Evolutionary conservation across 2,113 vertebrate species (phyloP), one percentile per base, ranked within the genome.

Genomic region (Lagopus muta): DNA sequence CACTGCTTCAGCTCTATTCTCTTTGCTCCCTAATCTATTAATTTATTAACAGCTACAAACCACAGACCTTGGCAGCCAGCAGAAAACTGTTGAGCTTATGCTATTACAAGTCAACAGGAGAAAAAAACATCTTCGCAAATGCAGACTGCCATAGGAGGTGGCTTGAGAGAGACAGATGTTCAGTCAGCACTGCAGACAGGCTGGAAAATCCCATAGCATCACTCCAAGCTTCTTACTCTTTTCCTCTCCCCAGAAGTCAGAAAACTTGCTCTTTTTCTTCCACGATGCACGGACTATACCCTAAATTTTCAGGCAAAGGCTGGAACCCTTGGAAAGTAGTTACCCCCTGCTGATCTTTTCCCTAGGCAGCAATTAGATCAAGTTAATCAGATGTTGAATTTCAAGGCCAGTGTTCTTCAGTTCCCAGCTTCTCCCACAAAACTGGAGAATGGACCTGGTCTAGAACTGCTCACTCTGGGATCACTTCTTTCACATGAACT

Each of bases 91-190:
- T 50, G n/a, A 12, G 38, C 71, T 94, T 87, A 22, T 42, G 85
- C 42, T 42, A 25, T 55, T 70, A 42, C 30, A 62, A 73, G n/a
- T 55, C 75, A 81, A 89, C 48, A 79, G 70, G 43, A 75, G 17
- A 72, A 92, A 60, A 88, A 88, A 92, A 66, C 27, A 66, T 73
- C 82, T 89, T 82, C 77, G 45, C 50, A 85, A 91, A 76, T 34
- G 34, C 50, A 87, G 75, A 40, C 54, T 74, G 54, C 36, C 60
- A 42, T 1, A 1, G 54, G 38, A 88, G 60, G 45, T 47, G 28
- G 40, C 13, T 84, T 0, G 0, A 94, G 47, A 72, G 45, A 88
- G 67, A 70, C 64, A 91, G 64, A 58, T 67, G 52, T 69, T 75
- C 71, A 30, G 45, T 73, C 67, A 91, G 64, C 81, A 64, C 28